These are phyloP conservation scores for Melanophora roralis DNA, from an alignment of 2,888 invertebrate species.

Conservation along the genomic window DNA sequence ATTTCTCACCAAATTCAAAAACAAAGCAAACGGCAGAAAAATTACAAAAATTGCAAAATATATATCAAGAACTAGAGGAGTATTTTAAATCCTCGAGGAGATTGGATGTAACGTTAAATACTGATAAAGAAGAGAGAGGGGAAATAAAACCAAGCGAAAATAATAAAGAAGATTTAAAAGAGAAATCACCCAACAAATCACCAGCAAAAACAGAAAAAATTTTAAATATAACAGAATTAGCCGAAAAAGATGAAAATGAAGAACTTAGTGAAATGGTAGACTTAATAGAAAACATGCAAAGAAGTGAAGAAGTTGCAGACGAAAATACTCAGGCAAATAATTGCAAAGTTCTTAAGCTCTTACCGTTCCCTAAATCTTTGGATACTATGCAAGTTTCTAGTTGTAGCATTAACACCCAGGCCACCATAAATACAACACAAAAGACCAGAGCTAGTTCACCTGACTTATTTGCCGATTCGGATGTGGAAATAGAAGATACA, in stretches of 20 bases:
- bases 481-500: constrained; percentile 66
- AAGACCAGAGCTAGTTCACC: constrained; percentile 69
- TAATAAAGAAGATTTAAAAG: neutral
- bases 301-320: neutral
- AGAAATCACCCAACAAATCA: neutral
- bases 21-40: constrained; percentile 16
- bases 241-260: neutral
- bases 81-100: constrained; percentile 26
- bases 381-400: constrained; percentile 37
- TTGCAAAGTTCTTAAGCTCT: constrained; percentile 2
- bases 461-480: constrained; percentile 75
- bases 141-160: neutral
- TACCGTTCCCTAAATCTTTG: neutral
- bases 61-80: constrained; percentile 66
- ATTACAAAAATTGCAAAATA: constrained; percentile 60
- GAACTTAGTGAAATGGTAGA: constrained; percentile 5
- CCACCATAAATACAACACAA: constrained; percentile 50
- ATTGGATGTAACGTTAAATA: constrained; percentile 18
- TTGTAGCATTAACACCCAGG: constrained; percentile 20
- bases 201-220: neutral
- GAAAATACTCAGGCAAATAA: neutral
- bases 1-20: constrained; percentile 78
- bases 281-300: neutral
- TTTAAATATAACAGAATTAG: neutral
- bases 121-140: neutral